These are phyloP conservation scores for Apamea epomidion DNA, from an alignment of 2,888 invertebrate genomes.

Conservation along the genomic window DNA sequence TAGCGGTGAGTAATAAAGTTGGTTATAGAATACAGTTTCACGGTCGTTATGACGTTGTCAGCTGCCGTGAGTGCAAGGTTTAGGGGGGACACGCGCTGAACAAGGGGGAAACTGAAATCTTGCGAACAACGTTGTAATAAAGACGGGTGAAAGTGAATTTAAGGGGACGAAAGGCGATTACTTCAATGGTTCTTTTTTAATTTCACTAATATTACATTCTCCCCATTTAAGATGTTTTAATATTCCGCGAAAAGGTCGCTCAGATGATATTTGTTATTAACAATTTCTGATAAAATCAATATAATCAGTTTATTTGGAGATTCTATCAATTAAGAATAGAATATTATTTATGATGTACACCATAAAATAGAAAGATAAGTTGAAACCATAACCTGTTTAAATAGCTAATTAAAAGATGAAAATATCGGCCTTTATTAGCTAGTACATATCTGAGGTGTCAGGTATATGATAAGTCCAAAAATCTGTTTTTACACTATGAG, in stretches of 20 bases:
- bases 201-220: conserved; percentile 87
- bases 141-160: conserved; percentile 92
- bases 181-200: conserved; percentile 88
- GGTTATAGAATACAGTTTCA: conserved; percentile 76
- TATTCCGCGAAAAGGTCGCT: conserved; percentile 58
- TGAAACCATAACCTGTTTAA: too few relatives aligned
- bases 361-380: too few relatives aligned
- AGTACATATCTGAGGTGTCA: background rate
- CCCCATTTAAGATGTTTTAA: conserved; percentile 67
- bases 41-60: conserved; percentile 83
- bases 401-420: too few relatives aligned
- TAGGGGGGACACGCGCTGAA: conserved; percentile 85
- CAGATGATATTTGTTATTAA: conserved; percentile 48
- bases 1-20: conserved; percentile 81
- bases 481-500: background rate
- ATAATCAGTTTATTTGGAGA: conserved; percentile 1
- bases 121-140: conserved; percentile 91
- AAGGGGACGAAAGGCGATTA: conserved; percentile 90
- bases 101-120: conserved; percentile 90
- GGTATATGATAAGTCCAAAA: background rate
- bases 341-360: too few relatives aligned
- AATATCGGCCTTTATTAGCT: too few relatives aligned
- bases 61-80: conserved; percentile 79
- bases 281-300: conserved; percentile 52
- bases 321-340: background rate